Evolutionary conservation across 2,797 vertebrate genomes (phyloP).

Genomic region (Florisuga fusca): DNA sequence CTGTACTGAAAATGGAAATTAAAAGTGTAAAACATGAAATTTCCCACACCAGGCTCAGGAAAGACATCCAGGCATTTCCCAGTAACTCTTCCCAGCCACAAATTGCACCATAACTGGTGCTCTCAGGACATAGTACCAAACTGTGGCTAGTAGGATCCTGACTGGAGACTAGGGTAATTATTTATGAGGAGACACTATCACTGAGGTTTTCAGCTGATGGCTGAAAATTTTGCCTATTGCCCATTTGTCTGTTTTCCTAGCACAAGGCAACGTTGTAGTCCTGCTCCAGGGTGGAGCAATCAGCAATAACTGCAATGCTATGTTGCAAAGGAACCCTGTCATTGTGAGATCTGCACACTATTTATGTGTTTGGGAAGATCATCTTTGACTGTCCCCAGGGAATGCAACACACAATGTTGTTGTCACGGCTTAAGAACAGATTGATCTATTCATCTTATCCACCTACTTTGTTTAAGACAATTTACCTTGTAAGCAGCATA

Average conservation of each 20-base stretch:
- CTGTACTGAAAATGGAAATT: not conserved
- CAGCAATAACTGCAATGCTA: not conserved
- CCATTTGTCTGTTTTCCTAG: not conserved
- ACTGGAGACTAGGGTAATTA: not conserved
- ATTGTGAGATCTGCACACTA: not conserved
- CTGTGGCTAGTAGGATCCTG: not conserved
- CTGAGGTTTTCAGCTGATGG: not conserved
- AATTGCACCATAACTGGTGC: not conserved
- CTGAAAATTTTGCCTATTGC: not conserved
- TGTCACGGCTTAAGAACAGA: not conserved
- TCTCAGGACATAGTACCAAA: not conserved
- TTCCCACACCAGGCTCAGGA: not conserved
- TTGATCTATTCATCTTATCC: not conserved
- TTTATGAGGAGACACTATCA: not conserved
- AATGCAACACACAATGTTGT: not conserved
- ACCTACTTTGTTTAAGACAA: not conserved
- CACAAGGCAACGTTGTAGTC: not conserved
- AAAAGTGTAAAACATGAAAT: not conserved
- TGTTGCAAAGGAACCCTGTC: not conserved
- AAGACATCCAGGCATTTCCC: not conserved
- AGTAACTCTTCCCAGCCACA: not conserved
- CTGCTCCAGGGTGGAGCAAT: not conserved
- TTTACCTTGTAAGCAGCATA: conserved; percentile 94
- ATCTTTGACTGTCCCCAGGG: not conserved
- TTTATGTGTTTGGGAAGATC: not conserved